Evolutionary conservation across 2,113 vertebrate genomes (phyloP).

Genomic region (Syngnathus scovelli): DNA sequence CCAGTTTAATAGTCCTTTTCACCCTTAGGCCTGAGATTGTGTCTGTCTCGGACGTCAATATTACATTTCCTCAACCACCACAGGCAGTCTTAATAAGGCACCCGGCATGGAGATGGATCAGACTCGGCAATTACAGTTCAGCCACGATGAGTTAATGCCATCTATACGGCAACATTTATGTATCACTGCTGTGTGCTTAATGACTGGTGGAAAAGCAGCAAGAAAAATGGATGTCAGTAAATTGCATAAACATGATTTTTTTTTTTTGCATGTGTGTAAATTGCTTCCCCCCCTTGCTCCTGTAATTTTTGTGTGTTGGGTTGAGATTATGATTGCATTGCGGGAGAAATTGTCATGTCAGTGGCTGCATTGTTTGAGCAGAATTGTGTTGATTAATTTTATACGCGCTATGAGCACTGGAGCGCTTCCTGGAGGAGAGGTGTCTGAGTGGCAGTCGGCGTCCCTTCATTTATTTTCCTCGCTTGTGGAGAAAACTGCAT

Average conservation of each 20-base stretch:
- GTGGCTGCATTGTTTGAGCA: slow-evolving; percentile 69
- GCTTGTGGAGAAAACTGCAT: slow-evolving; percentile 27
- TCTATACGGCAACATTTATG: slow-evolving; percentile 72
- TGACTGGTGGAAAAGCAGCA: slow-evolving; percentile 69
- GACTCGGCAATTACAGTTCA: slow-evolving; percentile 74
- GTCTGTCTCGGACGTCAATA: slow-evolving; percentile 75
- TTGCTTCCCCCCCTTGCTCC: slow-evolving; percentile 54
- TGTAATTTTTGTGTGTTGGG: slow-evolving; percentile 65
- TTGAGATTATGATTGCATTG: slow-evolving; percentile 75
- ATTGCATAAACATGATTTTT: slow-evolving; percentile 63
- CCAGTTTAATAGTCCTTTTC: slow-evolving; percentile 74
- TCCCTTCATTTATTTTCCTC: slow-evolving; percentile 39
- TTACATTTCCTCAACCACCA: slow-evolving; percentile 73
- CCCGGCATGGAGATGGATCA: slow-evolving; percentile 69
- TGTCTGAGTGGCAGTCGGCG: slow-evolving; percentile 36
- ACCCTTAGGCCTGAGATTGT: slow-evolving; percentile 75
- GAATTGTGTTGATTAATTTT: slow-evolving; percentile 75
- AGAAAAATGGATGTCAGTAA: slow-evolving; percentile 67
- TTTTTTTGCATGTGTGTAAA: slow-evolving; percentile 44
- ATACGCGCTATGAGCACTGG: slow-evolving; percentile 53
- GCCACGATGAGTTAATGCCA: slow-evolving; percentile 73
- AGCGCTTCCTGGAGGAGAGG: slow-evolving; percentile 53
- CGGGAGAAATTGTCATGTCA: slow-evolving; percentile 71
- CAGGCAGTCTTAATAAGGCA: slow-evolving; percentile 74
- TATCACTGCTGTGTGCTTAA: slow-evolving; percentile 70